Percentiles rank a stretch among this genome's conserved stretches.
Conservation (phyloP, 2,797 vertebrate genomes). For the Pantherophis vulpinus region DNA sequence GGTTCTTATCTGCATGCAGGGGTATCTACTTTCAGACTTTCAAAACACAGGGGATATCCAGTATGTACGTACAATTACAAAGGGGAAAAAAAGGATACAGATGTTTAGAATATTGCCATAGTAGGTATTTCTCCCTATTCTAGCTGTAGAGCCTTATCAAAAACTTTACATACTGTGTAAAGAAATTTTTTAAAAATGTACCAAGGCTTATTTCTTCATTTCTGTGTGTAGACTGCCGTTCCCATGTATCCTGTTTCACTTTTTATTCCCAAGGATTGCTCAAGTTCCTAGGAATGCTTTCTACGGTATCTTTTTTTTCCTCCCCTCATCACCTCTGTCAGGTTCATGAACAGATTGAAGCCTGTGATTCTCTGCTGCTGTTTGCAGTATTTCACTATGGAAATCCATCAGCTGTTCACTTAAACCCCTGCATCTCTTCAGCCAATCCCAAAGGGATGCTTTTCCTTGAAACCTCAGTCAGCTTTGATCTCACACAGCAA, state of each 20-base stretch:
- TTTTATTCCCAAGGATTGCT: background rate
- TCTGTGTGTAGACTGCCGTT: background rate
- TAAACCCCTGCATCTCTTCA: background rate
- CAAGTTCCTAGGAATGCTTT: background rate
- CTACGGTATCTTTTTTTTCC: background rate
- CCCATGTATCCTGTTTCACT: background rate
- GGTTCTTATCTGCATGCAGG: background rate
- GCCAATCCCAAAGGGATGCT: background rate
- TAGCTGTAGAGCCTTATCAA: background rate
- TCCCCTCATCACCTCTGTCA: background rate
- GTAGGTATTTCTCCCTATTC: background rate
- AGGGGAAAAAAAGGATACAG: background rate
- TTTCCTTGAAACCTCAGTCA: background rate
- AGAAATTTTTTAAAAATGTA: background rate
- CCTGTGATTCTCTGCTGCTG: background rate
- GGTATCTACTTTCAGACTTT: background rate
- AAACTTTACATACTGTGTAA: background rate
- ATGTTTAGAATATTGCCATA: background rate
- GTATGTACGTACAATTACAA: background rate
- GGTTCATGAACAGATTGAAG: background rate
- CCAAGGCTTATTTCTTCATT: background rate
- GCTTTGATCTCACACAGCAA: background rate
- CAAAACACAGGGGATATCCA: background rate
- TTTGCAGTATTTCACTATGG: background rate
- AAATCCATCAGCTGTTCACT: background rate